Evolutionary conservation across 2,113 vertebrate genomes (phyloP), one percentile per base, ranked within the genome.

Genomic region (Euleptes europaea): DNA sequence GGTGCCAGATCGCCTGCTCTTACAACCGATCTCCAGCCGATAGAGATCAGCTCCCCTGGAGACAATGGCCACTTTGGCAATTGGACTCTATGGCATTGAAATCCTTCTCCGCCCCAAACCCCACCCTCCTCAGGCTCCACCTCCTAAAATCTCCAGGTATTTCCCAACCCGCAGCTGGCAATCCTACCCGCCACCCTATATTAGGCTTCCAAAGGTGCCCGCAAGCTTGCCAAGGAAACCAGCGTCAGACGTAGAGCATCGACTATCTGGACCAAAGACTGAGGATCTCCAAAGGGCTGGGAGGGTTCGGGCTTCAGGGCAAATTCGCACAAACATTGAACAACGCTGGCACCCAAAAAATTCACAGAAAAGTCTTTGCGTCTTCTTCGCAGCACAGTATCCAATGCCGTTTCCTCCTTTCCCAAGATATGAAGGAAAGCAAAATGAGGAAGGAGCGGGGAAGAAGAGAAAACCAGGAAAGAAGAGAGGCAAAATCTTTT

Each of bases 281-380:
- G 90, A 88, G 70, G 92, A 85, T 94, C 90, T 92, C 88, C 90
- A 95, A 93, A 54, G 89, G 89, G 89, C 71, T 90, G 89, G 91
- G 60, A 8, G 26, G 54, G 89, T 93, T 89, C 87, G 91, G 92
- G 89, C 92, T 94, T 93, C 90, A 92, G 49, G 86, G 66, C 84
- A 92, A 84, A 49, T 81, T 90, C 84, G 89, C 88, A 92, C 93
- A 93, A 89, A 93, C 84, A 75, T 92, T 86, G 89, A 90, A 92
- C 90, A 94, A 83, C 87, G 88, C 90, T 90, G 88, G 89, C 88
- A 92, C 87, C 91, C 13, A 19, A 90, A 90, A 81, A 90, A 88
- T 87, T 84, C 88, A 89, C 88, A 87, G 88, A 88, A 91, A 90
- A 75, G 91, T 88, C 89, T 91, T 88, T 91, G 90, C 90, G 85